Base-by-base conservation (phyloP, 2,888 invertebrate genomes). In the Meloe dianella region DNA sequence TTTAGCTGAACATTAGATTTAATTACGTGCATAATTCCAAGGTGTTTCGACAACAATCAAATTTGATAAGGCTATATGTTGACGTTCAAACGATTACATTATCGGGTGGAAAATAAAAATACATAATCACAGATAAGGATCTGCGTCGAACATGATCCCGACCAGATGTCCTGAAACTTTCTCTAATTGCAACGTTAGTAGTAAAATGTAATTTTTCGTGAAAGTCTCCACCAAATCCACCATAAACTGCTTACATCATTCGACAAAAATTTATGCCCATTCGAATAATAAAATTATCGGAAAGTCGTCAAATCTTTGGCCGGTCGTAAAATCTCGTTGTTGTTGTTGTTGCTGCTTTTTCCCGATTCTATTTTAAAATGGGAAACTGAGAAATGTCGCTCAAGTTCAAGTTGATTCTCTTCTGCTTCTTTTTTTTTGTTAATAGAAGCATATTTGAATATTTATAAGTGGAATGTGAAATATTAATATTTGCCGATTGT, bases 251-350 rank as follows among this genome's bases (percentile, higher is more conserved):
- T 51, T 51, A 51, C 51, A 24, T 51, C 51, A 51, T 22, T 24
- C 1, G 4, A 51, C 22, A 51, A 51, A 51, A 22, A 51, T 51
- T 24, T 24, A 51, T 10, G 6, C 8, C 12, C 51, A 51, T 24
- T 41, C 22, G 24, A 51, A 47, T 47, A 9, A n/a, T n/a, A 20
- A 47, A 47, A 51, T 51, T 51, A 51, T 22, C 10, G 22, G 51
- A 22, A 24, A 51, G 51, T 51, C 24, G 24, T 51, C 1, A 41
- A 41, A 41, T 41, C n/a, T n/a, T 17, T 41, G 41, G n/a, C 2
- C 17, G 41, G 32, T 32, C 17, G 17, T 41, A 51, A 51, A 51
- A 51, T n/a, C n/a, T n/a, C n/a, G n/a, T 51, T 51, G 22, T 51
- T 51, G 51, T 22, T 47, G 47, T 9, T 17, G 2, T 47, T 41